These are phyloP conservation scores for Hesperophylax magnus DNA, from an alignment of 1,140 invertebrate genomes.

Conservation along the genomic window DNA sequence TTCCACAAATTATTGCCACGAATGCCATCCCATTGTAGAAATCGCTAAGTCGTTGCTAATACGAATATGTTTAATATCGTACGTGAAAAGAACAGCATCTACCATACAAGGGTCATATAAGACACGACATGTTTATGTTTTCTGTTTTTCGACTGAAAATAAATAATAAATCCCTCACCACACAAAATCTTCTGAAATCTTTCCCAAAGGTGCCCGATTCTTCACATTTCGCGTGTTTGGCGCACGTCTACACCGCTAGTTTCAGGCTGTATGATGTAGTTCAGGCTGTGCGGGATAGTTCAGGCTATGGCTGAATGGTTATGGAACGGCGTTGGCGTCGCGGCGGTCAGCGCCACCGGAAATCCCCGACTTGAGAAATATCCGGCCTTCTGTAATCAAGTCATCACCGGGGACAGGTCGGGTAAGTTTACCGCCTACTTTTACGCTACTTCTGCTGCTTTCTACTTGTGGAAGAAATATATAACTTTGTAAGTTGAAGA, in stretches of 20 bases:
- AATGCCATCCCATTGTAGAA: too few relatives aligned
- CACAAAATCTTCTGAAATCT: neutral
- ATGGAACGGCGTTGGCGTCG: neutral
- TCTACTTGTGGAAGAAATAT: neutral
- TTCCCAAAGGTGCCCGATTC: neutral
- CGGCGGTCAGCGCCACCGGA: conserved; percentile 46
- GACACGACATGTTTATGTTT: too few relatives aligned
- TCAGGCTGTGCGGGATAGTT: too few relatives aligned
- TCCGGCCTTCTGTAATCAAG: conserved; percentile 51
- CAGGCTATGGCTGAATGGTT: neutral
- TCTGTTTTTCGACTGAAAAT: too few relatives aligned
- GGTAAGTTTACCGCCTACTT: neutral
- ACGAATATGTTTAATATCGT: too few relatives aligned
- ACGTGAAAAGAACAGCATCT: too few relatives aligned
- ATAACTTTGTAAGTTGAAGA: too few relatives aligned
- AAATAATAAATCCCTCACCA: neutral
- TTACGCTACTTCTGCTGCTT: neutral
- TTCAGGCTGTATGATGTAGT: too few relatives aligned
- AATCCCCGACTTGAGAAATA: conserved; percentile 49
- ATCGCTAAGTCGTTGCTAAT: too few relatives aligned
- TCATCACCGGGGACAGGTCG: conserved; percentile 43
- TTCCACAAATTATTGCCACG: too few relatives aligned
- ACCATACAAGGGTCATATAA: too few relatives aligned
- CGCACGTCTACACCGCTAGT: neutral
- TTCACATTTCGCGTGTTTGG: conserved; percentile 2